phyloP scores from a whole-genome alignment of 1,140 invertebrate genomes.

The Drosophila arawakana region DNA sequence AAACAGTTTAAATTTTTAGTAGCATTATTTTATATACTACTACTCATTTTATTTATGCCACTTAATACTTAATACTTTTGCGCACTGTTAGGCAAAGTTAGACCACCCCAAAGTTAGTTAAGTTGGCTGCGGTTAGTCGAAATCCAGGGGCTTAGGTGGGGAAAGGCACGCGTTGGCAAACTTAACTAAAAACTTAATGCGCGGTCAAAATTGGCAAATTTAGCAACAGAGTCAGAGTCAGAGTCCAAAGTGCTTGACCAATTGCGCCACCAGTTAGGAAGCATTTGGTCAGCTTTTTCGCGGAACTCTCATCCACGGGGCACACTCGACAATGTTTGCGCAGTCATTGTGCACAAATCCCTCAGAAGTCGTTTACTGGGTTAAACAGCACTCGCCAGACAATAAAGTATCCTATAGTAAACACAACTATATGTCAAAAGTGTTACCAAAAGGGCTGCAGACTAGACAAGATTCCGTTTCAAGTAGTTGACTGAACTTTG shows the following conservation, averaged over 20 bases:
- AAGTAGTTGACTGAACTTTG: conserved; percentile 25
- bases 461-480: conserved; percentile 24
- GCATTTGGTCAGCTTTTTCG: conserved; percentile 21
- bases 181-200: not conserved
- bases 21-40: no score
- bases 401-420: not conserved
- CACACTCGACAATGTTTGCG: conserved; percentile 32
- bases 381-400: conserved; percentile 19
- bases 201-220: not conserved
- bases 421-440: not conserved
- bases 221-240: not conserved
- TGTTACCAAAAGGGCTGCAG: conserved; percentile 2
- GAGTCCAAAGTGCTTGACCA: conserved; percentile 14
- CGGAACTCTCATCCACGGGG: conserved; percentile 15
- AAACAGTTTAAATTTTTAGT: conserved; percentile 22
- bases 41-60: no score
- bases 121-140: not conserved
- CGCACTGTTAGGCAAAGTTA: not conserved
- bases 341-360: conserved; percentile 14
- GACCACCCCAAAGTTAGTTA: not conserved
- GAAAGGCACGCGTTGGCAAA: not conserved
- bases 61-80: no score
- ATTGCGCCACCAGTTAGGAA: conserved; percentile 40
- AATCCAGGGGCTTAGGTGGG: no score
- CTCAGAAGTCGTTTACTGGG: conserved; percentile 13